Conservation (phyloP, 2,888 invertebrate species). For the Calameuta filiformis region DNA sequence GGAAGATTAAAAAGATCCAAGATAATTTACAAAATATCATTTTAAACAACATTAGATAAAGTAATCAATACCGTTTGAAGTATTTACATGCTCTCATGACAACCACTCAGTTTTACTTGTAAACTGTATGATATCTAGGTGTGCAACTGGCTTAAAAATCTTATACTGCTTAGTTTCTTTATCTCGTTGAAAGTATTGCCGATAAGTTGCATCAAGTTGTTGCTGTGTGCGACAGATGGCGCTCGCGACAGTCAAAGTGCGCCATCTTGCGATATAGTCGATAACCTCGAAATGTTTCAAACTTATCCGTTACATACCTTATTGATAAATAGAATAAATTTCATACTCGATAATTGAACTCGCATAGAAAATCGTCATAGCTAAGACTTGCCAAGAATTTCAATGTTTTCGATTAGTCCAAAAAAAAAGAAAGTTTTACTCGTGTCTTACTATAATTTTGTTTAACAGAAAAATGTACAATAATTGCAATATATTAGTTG, state of each 20-base stretch:
- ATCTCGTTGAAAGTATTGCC: neutral
- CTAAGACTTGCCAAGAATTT: neutral
- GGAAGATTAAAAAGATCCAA: neutral
- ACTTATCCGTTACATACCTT: neutral
- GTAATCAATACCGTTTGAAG: neutral
- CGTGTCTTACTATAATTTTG: neutral
- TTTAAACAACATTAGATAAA: neutral
- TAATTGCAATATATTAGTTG: neutral
- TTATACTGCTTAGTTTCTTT: neutral
- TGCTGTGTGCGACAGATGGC: neutral
- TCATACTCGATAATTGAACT: neutral
- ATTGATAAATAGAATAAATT: neutral
- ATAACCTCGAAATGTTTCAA: neutral
- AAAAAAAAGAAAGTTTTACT: neutral
- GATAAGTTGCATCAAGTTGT: neutral
- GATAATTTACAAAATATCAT: neutral
- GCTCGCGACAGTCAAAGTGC: neutral
- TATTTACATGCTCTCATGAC: neutral
- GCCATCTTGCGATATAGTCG: neutral
- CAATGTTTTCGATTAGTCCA: neutral
- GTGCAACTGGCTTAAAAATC: neutral
- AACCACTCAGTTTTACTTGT: neutral
- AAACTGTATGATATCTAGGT: neutral
- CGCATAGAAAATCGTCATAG: neutral
- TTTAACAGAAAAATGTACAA: neutral